These are phyloP conservation scores for Xestia ashworthii DNA, from an alignment of 2,888 invertebrate species.

Conservation along the genomic window DNA sequence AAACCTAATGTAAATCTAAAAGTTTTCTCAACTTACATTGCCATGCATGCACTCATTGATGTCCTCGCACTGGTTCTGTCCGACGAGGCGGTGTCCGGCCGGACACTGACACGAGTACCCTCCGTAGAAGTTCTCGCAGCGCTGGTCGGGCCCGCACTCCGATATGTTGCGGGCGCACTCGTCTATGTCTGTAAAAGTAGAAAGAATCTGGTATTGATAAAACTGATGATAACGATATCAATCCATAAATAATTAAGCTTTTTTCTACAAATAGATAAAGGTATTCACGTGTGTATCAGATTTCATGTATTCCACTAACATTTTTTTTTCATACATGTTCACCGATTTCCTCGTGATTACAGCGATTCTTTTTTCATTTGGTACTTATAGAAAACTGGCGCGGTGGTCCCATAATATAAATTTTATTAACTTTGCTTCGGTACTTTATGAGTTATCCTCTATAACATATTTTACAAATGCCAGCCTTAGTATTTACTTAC, in stretches of 20 bases:
- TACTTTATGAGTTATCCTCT: no score
- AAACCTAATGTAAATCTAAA: background rate
- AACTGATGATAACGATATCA: background rate
- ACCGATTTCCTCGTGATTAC: no score
- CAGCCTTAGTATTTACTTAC: constrained; percentile 67
- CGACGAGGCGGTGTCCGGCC: constrained; percentile 91
- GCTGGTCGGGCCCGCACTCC: constrained; percentile 94
- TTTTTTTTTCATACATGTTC: no score
- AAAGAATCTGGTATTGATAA: background rate
- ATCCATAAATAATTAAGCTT: background rate
- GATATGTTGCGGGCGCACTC: constrained; percentile 95
- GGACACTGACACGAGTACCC: constrained; percentile 95
- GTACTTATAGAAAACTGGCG: no score
- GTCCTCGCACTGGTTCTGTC: constrained; percentile 93
- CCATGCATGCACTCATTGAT: constrained; percentile 95
- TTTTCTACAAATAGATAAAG: background rate
- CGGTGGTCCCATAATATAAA: no score
- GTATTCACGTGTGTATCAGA: no score
- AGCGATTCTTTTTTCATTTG: no score
- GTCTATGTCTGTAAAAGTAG: constrained; percentile 93
- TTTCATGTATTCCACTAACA: no score
- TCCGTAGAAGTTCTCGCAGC: constrained; percentile 96
- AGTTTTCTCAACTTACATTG: constrained; percentile 76
- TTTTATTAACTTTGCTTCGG: no score
- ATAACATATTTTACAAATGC: background rate